These are phyloP conservation scores for Zaprionus obscuricornis DNA, from an alignment of 2,888 invertebrate genomes.

Conservation along the genomic window DNA sequence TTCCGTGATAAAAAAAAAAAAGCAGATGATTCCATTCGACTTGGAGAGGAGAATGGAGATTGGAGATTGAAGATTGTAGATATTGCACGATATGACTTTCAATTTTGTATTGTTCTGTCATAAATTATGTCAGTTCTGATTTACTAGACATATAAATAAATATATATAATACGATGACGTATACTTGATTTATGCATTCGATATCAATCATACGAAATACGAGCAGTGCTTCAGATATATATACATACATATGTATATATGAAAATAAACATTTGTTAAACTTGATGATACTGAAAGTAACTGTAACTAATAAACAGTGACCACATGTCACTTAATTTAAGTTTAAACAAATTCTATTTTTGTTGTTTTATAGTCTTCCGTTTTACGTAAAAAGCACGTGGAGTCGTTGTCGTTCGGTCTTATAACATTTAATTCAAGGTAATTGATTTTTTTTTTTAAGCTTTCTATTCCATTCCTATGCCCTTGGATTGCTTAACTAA, in stretches of 20 bases:
- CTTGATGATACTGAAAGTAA: no score
- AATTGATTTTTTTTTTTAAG: slow-evolving; percentile 33
- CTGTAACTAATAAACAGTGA: no score
- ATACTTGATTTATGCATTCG: slow-evolving; percentile 22
- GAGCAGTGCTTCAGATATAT: no score
- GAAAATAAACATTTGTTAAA: no score
- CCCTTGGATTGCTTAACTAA: slow-evolving; percentile 58
- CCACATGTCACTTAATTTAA: no score
- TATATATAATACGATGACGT: no score
- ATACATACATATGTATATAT: no score
- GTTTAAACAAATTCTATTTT: no score
- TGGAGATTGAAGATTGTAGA: slow-evolving; percentile 11
- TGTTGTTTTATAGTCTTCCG: slow-evolving; percentile 33
- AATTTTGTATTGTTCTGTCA: slow-evolving; percentile 48
- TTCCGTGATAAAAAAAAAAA: slow-evolving; percentile 44
- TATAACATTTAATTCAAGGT: slow-evolving; percentile 44
- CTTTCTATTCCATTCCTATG: slow-evolving; percentile 41
- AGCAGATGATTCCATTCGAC: slow-evolving; percentile 41
- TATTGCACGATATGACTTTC: slow-evolving; percentile 57
- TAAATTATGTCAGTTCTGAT: slow-evolving; percentile 67
- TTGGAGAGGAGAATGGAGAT: slow-evolving; percentile 6
- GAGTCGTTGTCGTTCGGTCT: slow-evolving; percentile 11
- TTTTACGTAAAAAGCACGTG: slow-evolving; percentile 57
- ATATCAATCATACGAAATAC: slow-evolving; percentile 33
- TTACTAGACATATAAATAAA: slow-evolving; percentile 15